These are phyloP conservation scores for Glossosoma conforme DNA, from an alignment of 1,140 invertebrate species.

Conservation along the genomic window DNA sequence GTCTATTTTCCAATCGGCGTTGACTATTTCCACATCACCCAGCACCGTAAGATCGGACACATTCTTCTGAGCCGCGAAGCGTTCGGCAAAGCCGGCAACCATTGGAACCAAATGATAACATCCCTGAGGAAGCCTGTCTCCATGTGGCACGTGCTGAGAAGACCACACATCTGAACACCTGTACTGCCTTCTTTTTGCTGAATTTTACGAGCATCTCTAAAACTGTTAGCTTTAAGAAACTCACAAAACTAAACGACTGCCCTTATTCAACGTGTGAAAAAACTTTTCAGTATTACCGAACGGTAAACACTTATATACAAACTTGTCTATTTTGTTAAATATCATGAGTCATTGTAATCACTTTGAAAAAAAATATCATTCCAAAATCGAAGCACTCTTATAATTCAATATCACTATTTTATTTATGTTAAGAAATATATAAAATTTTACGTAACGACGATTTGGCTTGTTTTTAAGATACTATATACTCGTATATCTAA, in stretches of 20 bases:
- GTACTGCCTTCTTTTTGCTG: too few species aligned
- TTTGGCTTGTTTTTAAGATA: neutral
- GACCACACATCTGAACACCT: too few species aligned
- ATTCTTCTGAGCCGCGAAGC: constrained; percentile 66
- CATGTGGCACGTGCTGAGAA: constrained; percentile 77
- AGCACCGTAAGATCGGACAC: constrained; percentile 61
- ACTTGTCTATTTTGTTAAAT: too few species aligned
- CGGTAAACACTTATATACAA: too few species aligned
- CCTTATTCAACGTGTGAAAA: too few species aligned
- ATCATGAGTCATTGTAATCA: neutral
- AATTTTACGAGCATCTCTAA: too few species aligned
- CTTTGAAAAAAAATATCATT: neutral
- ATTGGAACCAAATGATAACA: constrained; percentile 82
- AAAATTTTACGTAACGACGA: too few species aligned
- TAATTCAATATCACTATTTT: too few species aligned
- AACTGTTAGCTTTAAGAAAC: neutral
- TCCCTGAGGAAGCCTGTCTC: constrained; percentile 74
- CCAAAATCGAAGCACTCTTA: too few species aligned
- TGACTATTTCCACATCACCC: constrained; percentile 38
- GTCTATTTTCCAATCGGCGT: constrained; percentile 27
- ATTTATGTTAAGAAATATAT: too few species aligned
- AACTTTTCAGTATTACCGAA: too few species aligned
- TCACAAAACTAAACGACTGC: too few species aligned
- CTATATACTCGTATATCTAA: constrained; percentile 3
- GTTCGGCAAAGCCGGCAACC: constrained; percentile 64